phyloP scores from a whole-genome alignment of 1,140 invertebrate species.

The Centruroides vittatus region DNA sequence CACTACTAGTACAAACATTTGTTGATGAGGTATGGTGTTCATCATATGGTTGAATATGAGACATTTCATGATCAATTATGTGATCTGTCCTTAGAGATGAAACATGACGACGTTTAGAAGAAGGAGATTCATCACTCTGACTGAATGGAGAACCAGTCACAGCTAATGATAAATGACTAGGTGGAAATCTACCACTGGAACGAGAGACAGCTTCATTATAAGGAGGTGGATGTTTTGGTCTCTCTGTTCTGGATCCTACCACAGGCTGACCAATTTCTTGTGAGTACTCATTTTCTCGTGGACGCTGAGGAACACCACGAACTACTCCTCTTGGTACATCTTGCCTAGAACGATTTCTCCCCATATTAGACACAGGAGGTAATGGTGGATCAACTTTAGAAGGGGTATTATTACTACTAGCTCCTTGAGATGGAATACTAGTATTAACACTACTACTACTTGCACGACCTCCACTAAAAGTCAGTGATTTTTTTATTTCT shows the following conservation, averaged over 20 bases:
- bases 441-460: conserved; percentile 9
- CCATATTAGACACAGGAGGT: background rate
- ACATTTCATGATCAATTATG: too few relatives aligned
- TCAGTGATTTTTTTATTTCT: conserved; percentile 43
- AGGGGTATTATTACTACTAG: conserved; percentile 6
- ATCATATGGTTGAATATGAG: too few relatives aligned
- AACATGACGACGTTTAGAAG: conserved; percentile 17
- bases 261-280: background rate
- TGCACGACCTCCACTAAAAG: conserved; percentile 41
- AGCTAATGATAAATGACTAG: conserved; percentile 12
- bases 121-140: conserved; percentile 68
- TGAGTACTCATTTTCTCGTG: conserved; percentile 6
- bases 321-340: conserved; percentile 16
- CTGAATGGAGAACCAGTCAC: conserved; percentile 35
- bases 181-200: conserved; percentile 11
- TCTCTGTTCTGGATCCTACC: conserved; percentile 3
- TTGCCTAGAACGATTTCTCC: conserved; percentile 11
- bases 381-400: conserved; percentile 4
- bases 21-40: too few relatives aligned
- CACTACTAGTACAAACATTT: too few relatives aligned
- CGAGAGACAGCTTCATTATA: conserved; percentile 14
- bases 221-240: conserved; percentile 20
- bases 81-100: background rate
- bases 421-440: conserved; percentile 5
- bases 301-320: conserved; percentile 8